Base-by-base conservation (phyloP, 1,140 invertebrate genomes). In the Patella vulgata region DNA sequence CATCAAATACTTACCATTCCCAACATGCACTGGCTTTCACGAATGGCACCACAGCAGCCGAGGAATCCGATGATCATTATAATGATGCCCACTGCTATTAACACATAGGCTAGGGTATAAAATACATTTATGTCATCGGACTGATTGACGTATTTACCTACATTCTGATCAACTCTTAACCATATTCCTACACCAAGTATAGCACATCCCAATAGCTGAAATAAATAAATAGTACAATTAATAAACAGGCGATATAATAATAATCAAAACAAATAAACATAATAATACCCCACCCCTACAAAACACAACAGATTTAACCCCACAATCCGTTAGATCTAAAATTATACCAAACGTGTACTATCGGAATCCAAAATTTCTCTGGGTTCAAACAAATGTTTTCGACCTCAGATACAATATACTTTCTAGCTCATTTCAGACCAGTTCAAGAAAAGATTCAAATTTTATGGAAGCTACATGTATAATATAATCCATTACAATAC, bases 41-140 rank as follows among this genome's bases (percentile, higher is more conserved):
- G 89, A 53, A 92, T 89, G 12, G 94, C 92, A 27, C 95, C 95
- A 81, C 92, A 95, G 80, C 94, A 97, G 54, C 95, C 96, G 31
- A 96, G 88, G 83, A 97, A 92, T 0, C 93, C 91, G 25, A 96
- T 90, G 43, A 94, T 84, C 66, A 95, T 89, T 77, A 97, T 91
- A 36, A 97, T 78, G 40, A 89, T 82, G 3, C 95, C 95, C 55
- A 90, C 88, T n/a, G 88, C 89, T 62, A 97, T 87, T 60, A 95
- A 85, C 51, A 94, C 64, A 53, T 82, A 82, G 30, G 79, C 81
- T 4, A 57, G 51, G 11, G 73, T 77, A 63, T 78, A 75, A 11
- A 81, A 60, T 2, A 74, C 52, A 43, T 71, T 67, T 36, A 82
- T 74, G 21, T 70, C 59, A 2, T 74, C 74, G 5, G 68, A 63